These are phyloP conservation scores for Brachyrhaphis roseni DNA, from an alignment of 2,797 vertebrate species.

Conservation along the genomic window DNA sequence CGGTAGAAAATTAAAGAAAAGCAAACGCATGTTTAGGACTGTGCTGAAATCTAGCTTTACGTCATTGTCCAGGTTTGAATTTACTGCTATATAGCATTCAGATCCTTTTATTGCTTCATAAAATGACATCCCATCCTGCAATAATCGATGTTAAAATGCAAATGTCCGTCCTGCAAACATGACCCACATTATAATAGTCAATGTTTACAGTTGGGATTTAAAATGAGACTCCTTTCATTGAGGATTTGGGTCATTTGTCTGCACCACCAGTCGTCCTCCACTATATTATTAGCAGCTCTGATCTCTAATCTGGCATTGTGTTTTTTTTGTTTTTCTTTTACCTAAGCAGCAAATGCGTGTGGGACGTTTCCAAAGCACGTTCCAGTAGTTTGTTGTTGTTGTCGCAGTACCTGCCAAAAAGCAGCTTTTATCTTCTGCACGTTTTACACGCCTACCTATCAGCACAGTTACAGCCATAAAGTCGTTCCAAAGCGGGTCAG, in stretches of 20 bases:
- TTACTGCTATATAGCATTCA: neutral
- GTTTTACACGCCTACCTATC: neutral
- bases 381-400: neutral
- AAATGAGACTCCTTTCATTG: constrained; percentile 2
- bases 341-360: neutral
- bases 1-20: neutral
- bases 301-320: neutral
- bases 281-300: neutral
- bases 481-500: constrained; percentile 43
- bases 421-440: neutral
- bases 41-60: neutral
- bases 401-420: neutral
- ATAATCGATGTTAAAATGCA: neutral
- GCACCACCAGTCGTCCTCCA: neutral
- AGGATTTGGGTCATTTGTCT: constrained; percentile 33
- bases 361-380: neutral
- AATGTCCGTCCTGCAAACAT: neutral
- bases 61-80: neutral
- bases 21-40: neutral
- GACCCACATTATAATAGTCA: neutral
- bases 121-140: neutral
- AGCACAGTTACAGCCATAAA: neutral
- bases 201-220: neutral
- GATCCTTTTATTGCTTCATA: neutral
- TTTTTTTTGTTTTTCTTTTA: neutral